These are phyloP conservation scores for Thalassophryne amazonica DNA, from an alignment of 2,797 vertebrate genomes.

Conservation along the genomic window DNA sequence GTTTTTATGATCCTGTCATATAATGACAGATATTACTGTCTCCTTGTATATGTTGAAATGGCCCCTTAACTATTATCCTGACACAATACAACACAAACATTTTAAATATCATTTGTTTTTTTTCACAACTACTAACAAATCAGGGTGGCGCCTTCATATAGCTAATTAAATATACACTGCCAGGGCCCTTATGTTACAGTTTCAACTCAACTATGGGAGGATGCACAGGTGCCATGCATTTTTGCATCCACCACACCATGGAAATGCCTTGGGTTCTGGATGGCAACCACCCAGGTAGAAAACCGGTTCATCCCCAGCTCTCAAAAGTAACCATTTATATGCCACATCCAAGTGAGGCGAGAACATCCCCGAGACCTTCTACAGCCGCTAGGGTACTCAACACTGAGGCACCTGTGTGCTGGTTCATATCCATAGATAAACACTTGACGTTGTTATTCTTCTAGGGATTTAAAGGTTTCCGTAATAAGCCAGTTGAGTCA, in stretches of 20 bases:
- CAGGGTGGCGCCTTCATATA: neutral
- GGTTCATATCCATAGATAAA: conserved; percentile 24
- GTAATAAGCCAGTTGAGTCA: conserved; percentile 61
- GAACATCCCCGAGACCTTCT: no score
- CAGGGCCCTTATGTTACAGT: neutral
- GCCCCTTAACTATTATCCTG: neutral
- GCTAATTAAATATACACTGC: neutral
- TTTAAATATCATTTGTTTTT: neutral
- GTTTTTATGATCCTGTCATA: conserved; percentile 18
- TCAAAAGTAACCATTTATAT: no score
- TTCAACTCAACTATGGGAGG: no score
- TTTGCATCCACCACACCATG: no score
- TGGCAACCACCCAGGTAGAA: no score
- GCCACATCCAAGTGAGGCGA: no score
- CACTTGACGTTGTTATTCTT: conserved; percentile 48
- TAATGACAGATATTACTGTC: conserved; percentile 18
- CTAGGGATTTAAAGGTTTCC: conserved; percentile 42
- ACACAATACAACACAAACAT: neutral
- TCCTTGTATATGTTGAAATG: neutral
- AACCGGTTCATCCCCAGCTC: no score
- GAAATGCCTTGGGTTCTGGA: no score
- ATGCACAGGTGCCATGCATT: no score
- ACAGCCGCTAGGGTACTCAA: no score
- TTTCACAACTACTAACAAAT: neutral
- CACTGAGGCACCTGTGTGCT: conserved; percentile 15